Base-by-base conservation (phyloP, 2,888 invertebrate genomes). In the Pomacea canaliculata region DNA sequence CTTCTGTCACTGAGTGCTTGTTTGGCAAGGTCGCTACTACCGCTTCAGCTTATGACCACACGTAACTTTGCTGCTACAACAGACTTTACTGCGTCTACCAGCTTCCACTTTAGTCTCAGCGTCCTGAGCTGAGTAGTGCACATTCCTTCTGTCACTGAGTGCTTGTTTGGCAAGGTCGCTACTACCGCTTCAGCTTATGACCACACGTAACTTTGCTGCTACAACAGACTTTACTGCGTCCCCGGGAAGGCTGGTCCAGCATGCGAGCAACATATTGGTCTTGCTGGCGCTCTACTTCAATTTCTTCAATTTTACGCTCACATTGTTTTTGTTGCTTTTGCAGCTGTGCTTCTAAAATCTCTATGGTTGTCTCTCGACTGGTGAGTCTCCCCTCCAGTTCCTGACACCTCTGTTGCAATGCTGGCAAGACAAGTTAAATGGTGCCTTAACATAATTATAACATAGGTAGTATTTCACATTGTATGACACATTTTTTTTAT, bases 301-400 rank as follows among this genome's bases (percentile, higher is more conserved):
- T 70, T 49, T 81, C 81, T 7, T 69, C 72, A 0, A 81, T 67
- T 62, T 71, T 73, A 19, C 70, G 73, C 71, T 82, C 81, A 71
- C 84, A 84, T 51, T 80, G 71, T 27, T 80, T 77, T 56, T 83
- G 81, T 70, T 85, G 83, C 18, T 77, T 76, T 69, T 80, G 81
- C 59, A 86, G 73, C 56, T 79, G 84, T 56, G 77, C 70, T 65
- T 85, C 83, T 48, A 86, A 77, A 0, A 68, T 71, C 46, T 81
- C 70, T 62, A 86, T 83, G 71, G 85, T 84, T 37, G 80, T 75
- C 59, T 84, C 81, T 71, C 85, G 82, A 8, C 79, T 73, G 37
- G 71, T 70, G n/a, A 86, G 76, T 56, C 82, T 76, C n/a, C 80
- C 82, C 62, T 82, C 84, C 49, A 84, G 83, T 62, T 82, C 75